Base-by-base conservation (phyloP, 2,888 invertebrate genomes). In the Ephialtes manifestator region DNA sequence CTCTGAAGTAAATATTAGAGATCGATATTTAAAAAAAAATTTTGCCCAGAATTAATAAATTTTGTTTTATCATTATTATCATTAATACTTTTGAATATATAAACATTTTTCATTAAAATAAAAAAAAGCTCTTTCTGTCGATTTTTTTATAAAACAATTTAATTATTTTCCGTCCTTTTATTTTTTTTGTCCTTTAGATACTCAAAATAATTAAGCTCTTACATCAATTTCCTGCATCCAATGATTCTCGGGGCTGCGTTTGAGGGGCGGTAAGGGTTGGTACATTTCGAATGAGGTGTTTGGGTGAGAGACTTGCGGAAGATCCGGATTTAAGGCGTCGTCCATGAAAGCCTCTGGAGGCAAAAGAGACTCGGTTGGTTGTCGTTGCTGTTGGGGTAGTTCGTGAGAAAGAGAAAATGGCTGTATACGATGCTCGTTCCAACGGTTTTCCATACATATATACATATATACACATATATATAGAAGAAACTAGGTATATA, bases 391-490 rank as follows among this genome's bases (percentile, higher is more conserved):
- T 81, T 80, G 72, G 82, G 89, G 90, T 90, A 92, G 93, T 93
- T 93, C 93, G 92, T 93, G 93, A 94, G 93, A 93, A 92, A 93
- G 93, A 93, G 93, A 94, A 93, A 94, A 93, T 92, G 92, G 91
- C 89, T 90, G 90, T 90, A 88, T 77, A 83, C 79, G 70, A 81
- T 87, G 80, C 75, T 76, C 71, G 81, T 86, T 86, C 68, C 13
- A 71, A 83, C 86, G 88, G 88, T 85, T 55, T 81, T 65, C 51
- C 51, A 51, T 63, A 70, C 71, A 79, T 81, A 48, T 79, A 81
- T 53, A 35, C 35, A 35, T 35, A 35, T 35, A 39, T 10, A 39
- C 10, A 10, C 58, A 39, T 10, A 39, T 39, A 10, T 58, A 39
- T 68, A 67, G 77, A 86, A 80, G 79, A 78, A 82, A 74, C 76